Base-by-base conservation (phyloP, 2,888 invertebrate species). In the Erpobdella octoculata region DNA sequence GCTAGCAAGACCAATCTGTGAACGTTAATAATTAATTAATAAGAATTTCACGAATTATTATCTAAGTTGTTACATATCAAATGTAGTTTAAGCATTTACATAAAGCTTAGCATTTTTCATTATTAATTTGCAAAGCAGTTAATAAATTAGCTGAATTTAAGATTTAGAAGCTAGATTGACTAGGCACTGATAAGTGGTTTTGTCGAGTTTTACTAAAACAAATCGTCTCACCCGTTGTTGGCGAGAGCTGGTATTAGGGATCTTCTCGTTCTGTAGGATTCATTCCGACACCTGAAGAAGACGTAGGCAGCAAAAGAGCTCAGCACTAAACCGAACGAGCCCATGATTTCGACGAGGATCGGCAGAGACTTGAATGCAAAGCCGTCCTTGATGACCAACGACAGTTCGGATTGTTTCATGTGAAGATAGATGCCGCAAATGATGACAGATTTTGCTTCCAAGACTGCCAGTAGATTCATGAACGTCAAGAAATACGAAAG, bases 371-470 rank as follows among this genome's bases (percentile, higher is more conserved):
- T 33, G 36, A 69, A 21, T 0, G 31, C 12, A n/a, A 69, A 69
- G 9, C 69, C 69, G 6, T 69, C 18, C 15, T 37, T 46, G n/a
- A 69, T 48, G 31, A 46, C 69, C 4, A 18, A 9, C 6, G 31
- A 15, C 36, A 69, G 31, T 28, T 33, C 35, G 12, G 9, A n/a
- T 4, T 69, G 69, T 25, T 69, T 69, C 31, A 69, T 31, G n/a
- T 69, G 36, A 31, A 69, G 21, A 33, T 46, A n/a, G 6, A 53
- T 9, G 4, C 69, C 69, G 15, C 31, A 35, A 21, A 53, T 31
- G 6, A 69, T 12, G 9, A 69, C 69, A 21, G 53, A 21, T 31
- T 69, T 69, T 35, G 53, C 58, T 53, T 69, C 58, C 18, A 69
- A 15, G 3, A 48, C 4, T 15, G 69, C 69, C 33, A 36, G 18